Percentiles rank a stretch among this genome's conserved stretches.
Evolutionary conservation across 2,113 vertebrate species (phyloP).

Genomic region (Stictonetta naevosa): DNA sequence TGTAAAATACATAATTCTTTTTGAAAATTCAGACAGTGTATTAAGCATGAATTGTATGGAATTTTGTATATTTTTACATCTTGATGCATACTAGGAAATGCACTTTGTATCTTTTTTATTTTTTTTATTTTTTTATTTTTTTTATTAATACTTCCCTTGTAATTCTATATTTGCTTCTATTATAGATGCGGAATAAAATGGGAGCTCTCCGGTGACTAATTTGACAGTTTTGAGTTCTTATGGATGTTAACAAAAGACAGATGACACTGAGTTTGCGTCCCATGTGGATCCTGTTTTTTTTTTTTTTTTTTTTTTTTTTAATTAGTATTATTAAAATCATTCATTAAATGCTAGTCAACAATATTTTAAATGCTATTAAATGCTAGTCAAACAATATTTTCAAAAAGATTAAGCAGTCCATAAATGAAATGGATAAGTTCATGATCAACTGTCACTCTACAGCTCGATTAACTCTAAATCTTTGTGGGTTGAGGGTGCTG

Average conservation of each 20-base stretch:
- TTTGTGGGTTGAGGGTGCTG: background rate
- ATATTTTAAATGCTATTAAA: background rate
- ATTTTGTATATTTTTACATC: background rate
- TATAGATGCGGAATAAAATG: background rate
- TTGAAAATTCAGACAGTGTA: background rate
- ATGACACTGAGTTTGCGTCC: background rate
- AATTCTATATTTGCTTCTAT: constrained; percentile 47
- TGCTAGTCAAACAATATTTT: background rate
- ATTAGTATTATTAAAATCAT: background rate
- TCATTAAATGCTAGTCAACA: background rate
- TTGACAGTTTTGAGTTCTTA: background rate
- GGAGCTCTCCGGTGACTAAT: background rate
- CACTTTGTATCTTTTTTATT: constrained; percentile 59
- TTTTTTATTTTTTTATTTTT: background rate
- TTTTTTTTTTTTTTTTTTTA: too few species aligned
- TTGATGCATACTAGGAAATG: background rate
- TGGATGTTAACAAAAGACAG: background rate
- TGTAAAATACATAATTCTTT: background rate
- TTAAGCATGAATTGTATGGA: background rate
- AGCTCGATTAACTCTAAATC: background rate
- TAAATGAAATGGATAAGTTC: background rate
- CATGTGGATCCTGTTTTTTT: background rate
- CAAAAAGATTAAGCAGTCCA: background rate
- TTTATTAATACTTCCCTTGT: constrained; percentile 51
- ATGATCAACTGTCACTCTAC: background rate